Conservation (phyloP, 2,797 vertebrate species). For the Coreius guichenoti region DNA sequence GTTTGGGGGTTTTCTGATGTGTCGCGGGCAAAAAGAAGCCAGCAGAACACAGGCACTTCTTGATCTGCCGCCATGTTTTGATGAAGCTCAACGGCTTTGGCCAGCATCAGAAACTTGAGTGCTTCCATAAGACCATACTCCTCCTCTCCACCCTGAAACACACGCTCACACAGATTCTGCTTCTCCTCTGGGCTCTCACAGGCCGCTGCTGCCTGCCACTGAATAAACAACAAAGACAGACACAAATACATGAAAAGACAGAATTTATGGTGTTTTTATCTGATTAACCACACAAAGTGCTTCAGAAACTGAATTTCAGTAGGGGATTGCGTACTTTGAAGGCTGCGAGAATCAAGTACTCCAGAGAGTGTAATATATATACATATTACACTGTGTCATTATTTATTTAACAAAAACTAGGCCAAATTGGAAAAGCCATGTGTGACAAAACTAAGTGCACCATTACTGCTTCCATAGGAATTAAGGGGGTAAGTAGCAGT, state of each 20-base stretch:
- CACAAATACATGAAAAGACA: neutral
- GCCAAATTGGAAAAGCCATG: too few relatives aligned
- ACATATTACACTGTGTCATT: too few relatives aligned
- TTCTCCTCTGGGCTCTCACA: constrained; percentile 77
- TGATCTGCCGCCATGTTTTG: constrained; percentile 78
- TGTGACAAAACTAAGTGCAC: too few relatives aligned
- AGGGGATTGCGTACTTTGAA: too few relatives aligned
- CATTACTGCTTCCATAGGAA: too few relatives aligned
- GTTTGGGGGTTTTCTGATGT: constrained; percentile 87
- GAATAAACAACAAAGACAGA: constrained; percentile 23
- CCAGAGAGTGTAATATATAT: too few relatives aligned
- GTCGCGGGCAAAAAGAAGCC: constrained; percentile 94
- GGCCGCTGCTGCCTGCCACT: constrained; percentile 86
- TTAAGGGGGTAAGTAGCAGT: too few relatives aligned
- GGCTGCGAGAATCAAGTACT: too few relatives aligned
- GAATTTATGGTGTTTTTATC: neutral
- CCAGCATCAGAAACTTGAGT: constrained; percentile 94
- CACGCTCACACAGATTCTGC: constrained; percentile 82
- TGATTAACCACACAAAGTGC: neutral
- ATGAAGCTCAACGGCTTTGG: constrained; percentile 86
- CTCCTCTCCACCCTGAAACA: constrained; percentile 89
- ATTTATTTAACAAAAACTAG: too few relatives aligned
- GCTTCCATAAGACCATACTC: constrained; percentile 94
- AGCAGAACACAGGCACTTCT: constrained; percentile 94
- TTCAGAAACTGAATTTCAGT: neutral